Base-by-base conservation (phyloP, 1,140 invertebrate species). In the Anthonomus grandis region DNA sequence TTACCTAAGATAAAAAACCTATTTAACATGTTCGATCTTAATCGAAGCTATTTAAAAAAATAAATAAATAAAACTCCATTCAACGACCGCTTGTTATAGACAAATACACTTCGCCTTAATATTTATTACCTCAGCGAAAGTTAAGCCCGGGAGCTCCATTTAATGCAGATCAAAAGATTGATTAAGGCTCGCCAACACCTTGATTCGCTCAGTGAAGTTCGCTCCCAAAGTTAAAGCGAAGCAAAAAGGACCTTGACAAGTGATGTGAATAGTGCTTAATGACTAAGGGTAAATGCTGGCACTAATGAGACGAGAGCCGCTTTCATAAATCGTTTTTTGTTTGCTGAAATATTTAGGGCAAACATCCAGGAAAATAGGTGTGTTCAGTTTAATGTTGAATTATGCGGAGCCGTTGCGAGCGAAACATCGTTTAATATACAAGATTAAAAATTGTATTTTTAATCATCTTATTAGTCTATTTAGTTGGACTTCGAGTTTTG, bases 81-180 rank as follows among this genome's bases (percentile, higher is more conserved):
- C n/a, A n/a, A n/a, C n/a, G n/a, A n/a, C n/a, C n/a, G n/a, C n/a
- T n/a, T n/a, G n/a, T n/a, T n/a, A n/a, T n/a, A n/a, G n/a, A n/a
- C n/a, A n/a, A n/a, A n/a, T n/a, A n/a, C n/a, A n/a, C n/a, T n/a
- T n/a, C n/a, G n/a, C n/a, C n/a, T n/a, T n/a, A n/a, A n/a, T n/a
- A n/a, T n/a, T n/a, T n/a, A n/a, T n/a, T n/a, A n/a, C n/a, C n/a
- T n/a, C n/a, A n/a, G n/a, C n/a, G n/a, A n/a, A 51, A 51, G 37
- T 51, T 51, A 24, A 51, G 41, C 36, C 49, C 49, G 36, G 19
- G 19, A 36, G 15, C 31, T 25, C 23, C 25, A 38, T 51, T 51
- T 51, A 51, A 51, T 51, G 49, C 27, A 51, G 49, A 51, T 51
- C 41, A 51, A 51, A 51, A 51, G 49, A 51, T 51, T 51, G 49